Evolutionary conservation across 1,140 invertebrate species (phyloP).

Genomic region (Ericerus pela): DNA sequence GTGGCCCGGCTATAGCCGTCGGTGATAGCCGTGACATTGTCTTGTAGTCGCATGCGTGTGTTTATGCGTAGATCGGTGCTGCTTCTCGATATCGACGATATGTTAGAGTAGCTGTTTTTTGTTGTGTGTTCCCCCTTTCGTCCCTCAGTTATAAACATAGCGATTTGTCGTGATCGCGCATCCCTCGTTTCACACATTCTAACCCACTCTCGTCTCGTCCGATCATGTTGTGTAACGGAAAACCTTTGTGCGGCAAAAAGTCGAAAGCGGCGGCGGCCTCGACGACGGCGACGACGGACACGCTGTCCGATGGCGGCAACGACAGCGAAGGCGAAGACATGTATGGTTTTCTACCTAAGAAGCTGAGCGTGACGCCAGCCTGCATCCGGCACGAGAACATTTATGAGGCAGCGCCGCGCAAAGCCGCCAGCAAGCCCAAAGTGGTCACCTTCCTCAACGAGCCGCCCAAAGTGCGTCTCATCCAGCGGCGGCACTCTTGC

Average conservation of each 20-base stretch:
- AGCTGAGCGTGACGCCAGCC: background rate
- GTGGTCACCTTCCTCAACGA: constrained; percentile 3
- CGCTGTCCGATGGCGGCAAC: background rate
- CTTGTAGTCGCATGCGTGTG: too few species aligned
- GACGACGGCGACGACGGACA: too few species aligned
- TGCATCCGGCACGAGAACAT: background rate
- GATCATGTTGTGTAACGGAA: background rate
- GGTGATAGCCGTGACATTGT: too few species aligned
- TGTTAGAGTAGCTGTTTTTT: too few species aligned
- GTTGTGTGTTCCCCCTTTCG: too few species aligned
- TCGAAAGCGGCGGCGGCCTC: background rate
- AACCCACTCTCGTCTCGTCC: too few species aligned
- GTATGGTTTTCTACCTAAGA: constrained; percentile 1
- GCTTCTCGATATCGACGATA: too few species aligned
- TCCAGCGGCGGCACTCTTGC: background rate
- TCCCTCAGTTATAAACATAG: too few species aligned
- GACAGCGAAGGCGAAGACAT: constrained; percentile 8
- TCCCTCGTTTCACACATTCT: too few species aligned
- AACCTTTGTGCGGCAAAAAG: background rate
- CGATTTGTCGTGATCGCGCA: too few species aligned
- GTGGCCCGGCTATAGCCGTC: too few species aligned
- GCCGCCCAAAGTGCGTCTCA: background rate
- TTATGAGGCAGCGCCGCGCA: background rate
- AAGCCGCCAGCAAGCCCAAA: constrained; percentile 1
- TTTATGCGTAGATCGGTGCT: too few species aligned